Percentiles rank a stretch among this genome's conserved stretches.
phyloP scores from a whole-genome alignment of 2,888 invertebrate species.

The Hypena proboscidalis region DNA sequence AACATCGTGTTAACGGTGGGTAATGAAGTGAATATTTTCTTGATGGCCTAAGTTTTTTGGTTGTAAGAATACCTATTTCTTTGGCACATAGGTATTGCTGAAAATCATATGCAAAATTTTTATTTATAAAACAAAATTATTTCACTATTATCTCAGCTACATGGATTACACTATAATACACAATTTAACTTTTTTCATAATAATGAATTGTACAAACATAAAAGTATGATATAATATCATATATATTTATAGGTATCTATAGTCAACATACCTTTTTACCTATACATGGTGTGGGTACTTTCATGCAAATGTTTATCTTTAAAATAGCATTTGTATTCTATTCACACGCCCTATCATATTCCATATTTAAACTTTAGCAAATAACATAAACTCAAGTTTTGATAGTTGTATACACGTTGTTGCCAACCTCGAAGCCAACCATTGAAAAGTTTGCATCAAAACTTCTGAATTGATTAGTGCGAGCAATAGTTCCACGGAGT shows the following conservation, averaged over 20 bases:
- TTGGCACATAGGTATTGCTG: no score
- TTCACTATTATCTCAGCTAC: no score
- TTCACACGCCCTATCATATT: slow-evolving; percentile 14
- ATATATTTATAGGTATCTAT: no score
- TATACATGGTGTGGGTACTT: no score
- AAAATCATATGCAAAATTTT: no score
- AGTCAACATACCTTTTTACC: no score
- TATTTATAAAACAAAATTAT: no score
- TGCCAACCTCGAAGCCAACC: slow-evolving; percentile 38
- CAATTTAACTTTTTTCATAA: background rate
- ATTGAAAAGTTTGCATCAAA: slow-evolving; percentile 45
- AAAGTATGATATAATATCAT: no score
- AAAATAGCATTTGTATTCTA: slow-evolving; percentile 29
- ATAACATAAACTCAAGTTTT: slow-evolving; percentile 42
- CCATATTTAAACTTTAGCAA: slow-evolving; percentile 41
- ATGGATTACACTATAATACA: no score
- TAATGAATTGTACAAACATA: no score
- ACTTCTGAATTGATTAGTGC: slow-evolving; percentile 49
- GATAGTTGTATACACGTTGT: slow-evolving; percentile 38
- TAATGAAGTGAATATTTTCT: background rate
- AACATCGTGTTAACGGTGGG: background rate
- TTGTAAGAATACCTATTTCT: no score
- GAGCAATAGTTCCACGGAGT: slow-evolving; percentile 39
- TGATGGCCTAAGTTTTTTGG: no score
- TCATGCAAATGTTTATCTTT: slow-evolving; percentile 24